Base-by-base conservation (phyloP, 2,113 vertebrate species). In the Colistium nudipinnis region DNA sequence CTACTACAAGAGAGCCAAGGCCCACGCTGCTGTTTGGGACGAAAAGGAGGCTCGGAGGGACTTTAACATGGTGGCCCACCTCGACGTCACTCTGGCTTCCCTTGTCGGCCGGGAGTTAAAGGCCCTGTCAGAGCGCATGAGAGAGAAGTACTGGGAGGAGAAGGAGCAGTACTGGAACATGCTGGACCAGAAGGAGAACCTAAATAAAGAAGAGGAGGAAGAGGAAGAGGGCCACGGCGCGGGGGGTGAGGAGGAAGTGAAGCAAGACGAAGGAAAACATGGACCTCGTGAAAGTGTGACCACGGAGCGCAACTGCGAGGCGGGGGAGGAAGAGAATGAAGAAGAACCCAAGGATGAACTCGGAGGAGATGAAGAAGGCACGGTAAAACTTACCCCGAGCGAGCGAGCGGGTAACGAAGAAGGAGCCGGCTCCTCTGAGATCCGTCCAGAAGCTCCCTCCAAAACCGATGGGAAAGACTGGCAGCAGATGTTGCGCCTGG, bases 1-100 rank as follows among this genome's bases (percentile, higher is more conserved):
- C 17, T 95, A 95, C 78, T 96, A 95, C 89, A 96, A 96, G 85
- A 85, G 95, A 62, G 95, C 94, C 0, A 95, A 95, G 71, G 94
- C 94, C 2, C 93, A 96, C 0, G 86, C 93, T 0, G 94, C 95
- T 0, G 92, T 96, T 30, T 96, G 95, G 95, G 94, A 95, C 0
- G 94, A 95, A 70, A 90, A 85, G 66, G 93, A 95, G 74, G 93
- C 93, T 0, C 88, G 89, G 24, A 80, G 76, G 22, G 93, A 94
- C 73, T 95, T 93, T 81, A 82, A 92, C 82, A 90, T 87, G 20
- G 94, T 94, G 71, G 87, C 89, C 64, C 87, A 92, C 12, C 84
- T 96, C 0, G 94, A 94, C 69, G 24, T 85, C 30, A 91, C 91
- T 25, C 88, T 96, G 86, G 78, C 88, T 0, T 87, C 90, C 0